A percentile compares a stretch with the other conserved stretches of the same genome.
Conservation (phyloP, 2,797 vertebrate species). For the Artibeus jamaicensis region DNA sequence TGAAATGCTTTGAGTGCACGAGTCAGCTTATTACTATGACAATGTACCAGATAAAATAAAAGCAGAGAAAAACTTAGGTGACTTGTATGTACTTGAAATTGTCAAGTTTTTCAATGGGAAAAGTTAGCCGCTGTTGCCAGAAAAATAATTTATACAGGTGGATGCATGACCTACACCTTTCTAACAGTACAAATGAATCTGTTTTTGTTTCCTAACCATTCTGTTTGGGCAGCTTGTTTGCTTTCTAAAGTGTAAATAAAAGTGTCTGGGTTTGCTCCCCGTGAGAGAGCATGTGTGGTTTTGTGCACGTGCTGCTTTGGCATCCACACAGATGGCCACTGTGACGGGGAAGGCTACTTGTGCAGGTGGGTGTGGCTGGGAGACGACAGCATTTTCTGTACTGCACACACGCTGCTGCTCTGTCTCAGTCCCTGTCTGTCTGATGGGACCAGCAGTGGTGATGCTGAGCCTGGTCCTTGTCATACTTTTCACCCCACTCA, state of each 20-base stretch:
- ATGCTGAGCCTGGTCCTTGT: background rate
- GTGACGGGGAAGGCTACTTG: background rate
- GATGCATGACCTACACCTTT: no score
- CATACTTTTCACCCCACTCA: background rate
- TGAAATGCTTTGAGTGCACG: slow-evolving; percentile 34
- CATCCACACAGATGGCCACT: background rate
- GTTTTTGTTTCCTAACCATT: background rate
- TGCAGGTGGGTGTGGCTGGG: background rate
- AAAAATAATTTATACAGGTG: no score
- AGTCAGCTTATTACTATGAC: background rate
- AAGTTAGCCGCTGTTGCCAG: no score
- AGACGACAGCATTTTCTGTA: background rate
- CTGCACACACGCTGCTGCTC: background rate
- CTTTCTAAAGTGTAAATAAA: slow-evolving; percentile 46
- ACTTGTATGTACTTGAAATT: slow-evolving; percentile 48
- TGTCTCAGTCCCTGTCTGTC: background rate
- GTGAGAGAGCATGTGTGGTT: background rate
- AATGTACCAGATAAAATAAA: slow-evolving; percentile 8
- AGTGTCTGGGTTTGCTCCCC: background rate
- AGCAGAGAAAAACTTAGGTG: background rate
- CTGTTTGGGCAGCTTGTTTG: slow-evolving; percentile 32
- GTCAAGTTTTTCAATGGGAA: background rate
- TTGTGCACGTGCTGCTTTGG: accelerated
- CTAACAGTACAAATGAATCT: no score
- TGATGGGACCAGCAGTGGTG: background rate